Conservation (phyloP, 2,888 invertebrate species). For the Scrobipalpa costella region DNA sequence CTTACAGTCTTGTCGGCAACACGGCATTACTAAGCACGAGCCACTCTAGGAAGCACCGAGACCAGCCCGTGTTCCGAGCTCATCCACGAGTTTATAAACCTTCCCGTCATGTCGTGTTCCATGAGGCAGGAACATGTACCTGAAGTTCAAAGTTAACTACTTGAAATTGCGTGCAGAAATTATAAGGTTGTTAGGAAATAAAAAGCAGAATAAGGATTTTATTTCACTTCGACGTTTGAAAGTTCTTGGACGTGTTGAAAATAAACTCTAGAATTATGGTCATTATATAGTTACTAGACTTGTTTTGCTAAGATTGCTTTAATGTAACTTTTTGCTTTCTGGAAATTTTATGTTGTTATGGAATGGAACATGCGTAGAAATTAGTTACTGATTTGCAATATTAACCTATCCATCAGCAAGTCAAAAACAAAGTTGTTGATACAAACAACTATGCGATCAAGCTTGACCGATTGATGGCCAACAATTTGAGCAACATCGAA, state of each 20-base stretch:
- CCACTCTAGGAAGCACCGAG: not conserved
- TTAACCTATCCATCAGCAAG: not conserved
- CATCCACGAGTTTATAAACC: not conserved
- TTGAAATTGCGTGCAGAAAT: not conserved
- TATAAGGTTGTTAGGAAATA: not conserved
- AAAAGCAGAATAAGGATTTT: no score
- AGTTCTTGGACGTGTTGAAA: no score
- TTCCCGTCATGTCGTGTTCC: not conserved
- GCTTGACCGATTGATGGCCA: conserved; percentile 1
- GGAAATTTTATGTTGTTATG: no score
- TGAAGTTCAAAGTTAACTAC: not conserved
- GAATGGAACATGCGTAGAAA: no score
- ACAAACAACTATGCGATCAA: not conserved
- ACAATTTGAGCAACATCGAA: not conserved
- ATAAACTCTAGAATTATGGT: no score
- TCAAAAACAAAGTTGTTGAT: no score
- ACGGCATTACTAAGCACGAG: not conserved
- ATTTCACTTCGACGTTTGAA: no score
- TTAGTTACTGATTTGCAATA: no score
- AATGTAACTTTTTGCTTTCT: no score
- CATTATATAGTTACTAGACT: no score
- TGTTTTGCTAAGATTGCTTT: no score
- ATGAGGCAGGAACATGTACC: not conserved
- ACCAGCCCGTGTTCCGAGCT: not conserved
- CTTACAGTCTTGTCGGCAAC: not conserved